Percentiles rank a stretch among this genome's conserved stretches.
phyloP scores from a whole-genome alignment of 1,140 invertebrate genomes.

The Dinothrombium tinctorium region DNA sequence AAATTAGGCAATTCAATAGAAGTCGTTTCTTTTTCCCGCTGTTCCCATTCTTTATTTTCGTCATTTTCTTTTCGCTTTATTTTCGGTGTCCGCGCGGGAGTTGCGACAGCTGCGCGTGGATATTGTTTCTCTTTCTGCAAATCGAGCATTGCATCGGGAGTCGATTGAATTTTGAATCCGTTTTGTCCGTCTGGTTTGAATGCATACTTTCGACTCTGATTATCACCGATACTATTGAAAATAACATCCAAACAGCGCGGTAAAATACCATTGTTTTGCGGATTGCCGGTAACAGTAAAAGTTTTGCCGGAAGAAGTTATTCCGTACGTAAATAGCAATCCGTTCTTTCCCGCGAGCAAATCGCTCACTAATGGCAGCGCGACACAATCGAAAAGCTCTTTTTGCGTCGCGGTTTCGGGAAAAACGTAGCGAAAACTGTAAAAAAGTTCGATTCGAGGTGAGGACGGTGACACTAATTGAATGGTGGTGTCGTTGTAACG shows the following conservation, averaged over 20 bases:
- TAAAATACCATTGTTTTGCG: conserved; percentile 55
- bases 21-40: conserved; percentile 27
- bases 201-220: conserved; percentile 28
- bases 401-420: conserved; percentile 43
- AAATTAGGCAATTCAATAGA: conserved; percentile 43
- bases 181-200: conserved; percentile 83
- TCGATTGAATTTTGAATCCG: conserved; percentile 67
- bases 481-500: conserved; percentile 38
- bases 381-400: conserved; percentile 59
- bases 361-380: conserved; percentile 58
- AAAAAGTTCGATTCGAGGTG: not conserved
- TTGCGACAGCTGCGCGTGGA: not conserved
- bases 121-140: conserved; percentile 26
- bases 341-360: conserved; percentile 43
- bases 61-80: conserved; percentile 3
- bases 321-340: conserved; percentile 64
- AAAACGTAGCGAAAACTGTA: conserved; percentile 50
- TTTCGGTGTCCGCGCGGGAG: conserved; percentile 6
- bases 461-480: conserved; percentile 23
- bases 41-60: conserved; percentile 11
- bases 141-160: conserved; percentile 63
- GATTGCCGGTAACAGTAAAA: conserved; percentile 63
- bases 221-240: conserved; percentile 55
- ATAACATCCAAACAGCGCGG: conserved; percentile 68
- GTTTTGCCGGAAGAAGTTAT: conserved; percentile 90